Percentiles rank a stretch among this genome's conserved stretches.
Conservation (phyloP, 2,797 vertebrate genomes). For the Oreochromis mossambicus region DNA sequence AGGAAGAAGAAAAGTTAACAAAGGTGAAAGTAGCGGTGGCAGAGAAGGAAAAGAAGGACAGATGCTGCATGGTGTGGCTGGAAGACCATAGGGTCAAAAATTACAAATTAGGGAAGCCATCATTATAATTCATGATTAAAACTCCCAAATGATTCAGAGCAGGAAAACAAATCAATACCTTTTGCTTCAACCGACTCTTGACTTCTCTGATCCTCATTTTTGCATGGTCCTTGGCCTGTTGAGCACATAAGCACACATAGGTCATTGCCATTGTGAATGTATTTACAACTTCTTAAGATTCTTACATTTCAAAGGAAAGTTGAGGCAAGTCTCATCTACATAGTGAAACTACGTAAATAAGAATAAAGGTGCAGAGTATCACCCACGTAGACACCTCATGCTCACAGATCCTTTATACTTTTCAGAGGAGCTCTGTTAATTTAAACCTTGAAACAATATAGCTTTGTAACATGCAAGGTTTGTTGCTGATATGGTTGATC, state of each 20-base stretch:
- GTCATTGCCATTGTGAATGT: neutral
- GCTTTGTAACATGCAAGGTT: neutral
- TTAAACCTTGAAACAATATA: neutral
- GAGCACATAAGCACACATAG: slow-evolving; percentile 19
- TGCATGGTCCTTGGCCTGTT: slow-evolving; percentile 96
- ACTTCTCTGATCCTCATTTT: slow-evolving; percentile 99
- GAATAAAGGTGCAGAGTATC: neutral
- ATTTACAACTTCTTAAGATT: neutral
- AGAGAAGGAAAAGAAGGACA: neutral
- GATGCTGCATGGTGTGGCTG: neutral
- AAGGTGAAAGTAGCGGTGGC: neutral
- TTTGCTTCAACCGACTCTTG: slow-evolving; percentile 96
- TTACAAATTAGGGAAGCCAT: neutral
- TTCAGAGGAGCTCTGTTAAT: neutral
- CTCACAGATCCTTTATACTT: neutral
- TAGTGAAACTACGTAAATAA: neutral
- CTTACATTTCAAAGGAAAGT: neutral
- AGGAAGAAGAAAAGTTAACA: slow-evolving; percentile 15
- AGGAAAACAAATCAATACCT: slow-evolving; percentile 71
- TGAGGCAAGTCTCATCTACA: neutral
- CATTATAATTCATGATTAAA: neutral
- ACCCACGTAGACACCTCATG: neutral
- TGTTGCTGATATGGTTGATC: neutral
- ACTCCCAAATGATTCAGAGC: neutral
- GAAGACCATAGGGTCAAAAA: neutral